Conservation (phyloP, 1,140 invertebrate species). For the Diprion similis region DNA sequence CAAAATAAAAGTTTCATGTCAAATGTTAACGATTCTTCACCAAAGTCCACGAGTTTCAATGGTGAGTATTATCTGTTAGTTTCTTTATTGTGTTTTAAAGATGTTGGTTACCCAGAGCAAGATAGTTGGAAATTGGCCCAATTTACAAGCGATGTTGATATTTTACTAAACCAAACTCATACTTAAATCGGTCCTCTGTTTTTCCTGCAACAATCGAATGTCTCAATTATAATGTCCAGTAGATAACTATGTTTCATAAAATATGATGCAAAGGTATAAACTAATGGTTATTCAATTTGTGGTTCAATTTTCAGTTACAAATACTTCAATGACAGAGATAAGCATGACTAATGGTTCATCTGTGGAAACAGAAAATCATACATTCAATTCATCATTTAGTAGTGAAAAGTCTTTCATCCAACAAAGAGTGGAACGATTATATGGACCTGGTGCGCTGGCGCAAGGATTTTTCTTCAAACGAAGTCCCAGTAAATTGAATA, state of each 20-base stretch:
- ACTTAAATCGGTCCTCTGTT: no score
- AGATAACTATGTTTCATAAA: conserved; percentile 26
- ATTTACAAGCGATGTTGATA: no score
- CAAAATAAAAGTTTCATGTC: conserved; percentile 49
- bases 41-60: conserved; percentile 39
- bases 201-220: no score
- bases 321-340: conserved; percentile 41
- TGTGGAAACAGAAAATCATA: conserved; percentile 34
- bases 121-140: no score
- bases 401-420: conserved; percentile 85
- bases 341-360: conserved; percentile 48
- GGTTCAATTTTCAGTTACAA: conserved; percentile 41
- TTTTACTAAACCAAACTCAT: no score
- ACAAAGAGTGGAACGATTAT: conserved; percentile 84
- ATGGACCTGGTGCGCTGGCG: conserved; percentile 83
- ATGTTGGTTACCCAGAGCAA: no score
- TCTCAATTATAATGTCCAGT: no score
- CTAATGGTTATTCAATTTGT: conserved; percentile 34
- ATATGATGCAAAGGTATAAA: conserved; percentile 40
- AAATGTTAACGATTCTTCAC: conserved; percentile 43
- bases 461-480: conserved; percentile 78
- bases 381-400: conserved; percentile 50
- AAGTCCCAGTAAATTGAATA: conserved; percentile 47
- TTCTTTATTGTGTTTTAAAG: neutral
- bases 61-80: conserved; percentile 28